Percentiles rank a stretch among this genome's conserved stretches.
Evolutionary conservation across 2,797 vertebrate genomes (phyloP).

Genomic region (Centroberyx gerrardi): DNA sequence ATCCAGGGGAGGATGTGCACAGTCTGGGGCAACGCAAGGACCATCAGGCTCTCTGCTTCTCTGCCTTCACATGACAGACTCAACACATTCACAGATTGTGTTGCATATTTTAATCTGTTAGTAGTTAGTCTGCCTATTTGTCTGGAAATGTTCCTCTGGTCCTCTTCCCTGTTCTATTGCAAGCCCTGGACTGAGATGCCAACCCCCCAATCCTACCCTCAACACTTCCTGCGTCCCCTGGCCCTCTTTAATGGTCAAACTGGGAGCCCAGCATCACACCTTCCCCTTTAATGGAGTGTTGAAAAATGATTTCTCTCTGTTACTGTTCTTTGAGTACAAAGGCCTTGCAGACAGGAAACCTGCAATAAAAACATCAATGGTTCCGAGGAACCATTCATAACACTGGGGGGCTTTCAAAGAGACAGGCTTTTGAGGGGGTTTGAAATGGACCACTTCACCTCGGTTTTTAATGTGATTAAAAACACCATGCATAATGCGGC

Average conservation of each 20-base stretch:
- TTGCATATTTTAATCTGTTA: constrained; percentile 68
- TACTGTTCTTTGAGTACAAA: constrained; percentile 57
- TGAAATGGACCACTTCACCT: constrained; percentile 59
- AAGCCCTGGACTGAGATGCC: constrained; percentile 22
- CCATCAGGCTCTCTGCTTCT: constrained; percentile 26
- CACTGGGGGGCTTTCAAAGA: constrained; percentile 52
- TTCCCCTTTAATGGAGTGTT: constrained; percentile 64
- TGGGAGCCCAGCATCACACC: constrained; percentile 55
- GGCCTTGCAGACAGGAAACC: constrained; percentile 50
- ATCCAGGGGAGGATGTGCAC: constrained; percentile 45
- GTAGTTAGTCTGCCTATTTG: constrained; percentile 52
- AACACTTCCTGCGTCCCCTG: constrained; percentile 26
- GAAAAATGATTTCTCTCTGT: constrained; percentile 63
- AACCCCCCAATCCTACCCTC: constrained; percentile 17
- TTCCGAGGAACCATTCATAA: constrained; percentile 59
- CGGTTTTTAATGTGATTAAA: constrained; percentile 68
- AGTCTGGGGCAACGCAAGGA: constrained; percentile 31
- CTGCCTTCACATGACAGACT: constrained; percentile 50
- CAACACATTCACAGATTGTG: constrained; percentile 42
- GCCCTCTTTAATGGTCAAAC: constrained; percentile 35
- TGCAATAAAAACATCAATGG: constrained; percentile 55
- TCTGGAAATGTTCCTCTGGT: constrained; percentile 52
- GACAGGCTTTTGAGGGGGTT: constrained; percentile 46
- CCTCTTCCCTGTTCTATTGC: constrained; percentile 14
- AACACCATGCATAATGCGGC: constrained; percentile 47